A percentile compares a stretch with the other conserved stretches of the same genome.
phyloP scores from a whole-genome alignment of 2,113 vertebrate genomes.

The Neomonachus schauinslandi region DNA sequence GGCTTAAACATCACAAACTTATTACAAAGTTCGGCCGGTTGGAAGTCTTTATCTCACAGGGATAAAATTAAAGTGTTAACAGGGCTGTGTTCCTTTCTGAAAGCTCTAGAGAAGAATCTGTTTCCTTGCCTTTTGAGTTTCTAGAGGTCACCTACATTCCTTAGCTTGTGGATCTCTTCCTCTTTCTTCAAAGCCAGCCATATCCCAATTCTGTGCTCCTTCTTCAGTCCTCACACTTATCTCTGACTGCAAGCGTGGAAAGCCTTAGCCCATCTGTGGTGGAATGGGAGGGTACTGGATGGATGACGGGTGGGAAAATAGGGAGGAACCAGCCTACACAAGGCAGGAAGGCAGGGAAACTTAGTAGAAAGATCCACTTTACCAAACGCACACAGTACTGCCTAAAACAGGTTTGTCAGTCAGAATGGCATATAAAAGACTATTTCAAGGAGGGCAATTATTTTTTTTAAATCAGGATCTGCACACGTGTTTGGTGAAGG shows the following conservation, averaged over 20 bases:
- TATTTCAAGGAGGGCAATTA: background rate
- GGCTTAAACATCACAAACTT: background rate
- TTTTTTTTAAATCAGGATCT: background rate
- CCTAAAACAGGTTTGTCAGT: background rate
- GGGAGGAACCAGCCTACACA: background rate
- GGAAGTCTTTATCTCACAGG: background rate
- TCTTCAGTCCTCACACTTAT: background rate
- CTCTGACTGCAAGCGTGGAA: background rate
- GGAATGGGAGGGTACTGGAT: background rate
- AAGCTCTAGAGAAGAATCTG: background rate
- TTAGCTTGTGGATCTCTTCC: background rate
- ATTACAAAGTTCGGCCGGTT: background rate
- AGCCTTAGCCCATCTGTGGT: background rate
- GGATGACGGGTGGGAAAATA: background rate
- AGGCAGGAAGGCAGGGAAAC: background rate
- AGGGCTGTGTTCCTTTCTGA: background rate
- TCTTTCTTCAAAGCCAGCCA: background rate
- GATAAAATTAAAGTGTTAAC: background rate
- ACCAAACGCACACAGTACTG: background rate
- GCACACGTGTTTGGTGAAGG: background rate
- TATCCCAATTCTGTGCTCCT: background rate
- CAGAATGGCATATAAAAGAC: background rate
- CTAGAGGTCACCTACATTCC: background rate
- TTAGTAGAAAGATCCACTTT: background rate
- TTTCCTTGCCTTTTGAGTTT: background rate